A percentile compares a stretch with the other conserved stretches of the same genome.
phyloP scores from a whole-genome alignment of 2,888 invertebrate species.

The Sabatieria punctata region DNA sequence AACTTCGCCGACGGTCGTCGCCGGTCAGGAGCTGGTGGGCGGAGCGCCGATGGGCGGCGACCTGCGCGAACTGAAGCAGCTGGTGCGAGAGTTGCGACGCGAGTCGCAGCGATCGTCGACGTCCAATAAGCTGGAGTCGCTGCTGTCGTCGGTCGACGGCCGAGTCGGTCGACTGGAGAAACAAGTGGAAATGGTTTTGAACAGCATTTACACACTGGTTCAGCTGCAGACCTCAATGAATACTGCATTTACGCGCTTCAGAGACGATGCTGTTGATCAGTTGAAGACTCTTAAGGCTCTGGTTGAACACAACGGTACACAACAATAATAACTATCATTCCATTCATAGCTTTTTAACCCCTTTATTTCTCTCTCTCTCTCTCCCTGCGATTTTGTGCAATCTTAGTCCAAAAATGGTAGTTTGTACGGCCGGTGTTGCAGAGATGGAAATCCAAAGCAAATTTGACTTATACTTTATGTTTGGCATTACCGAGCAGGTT shows the following conservation, averaged over 20 bases:
- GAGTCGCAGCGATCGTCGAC: no score
- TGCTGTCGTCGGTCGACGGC: constrained; percentile 16
- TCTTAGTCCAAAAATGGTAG: no score
- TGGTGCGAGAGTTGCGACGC: constrained; percentile 10
- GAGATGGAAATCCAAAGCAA: no score
- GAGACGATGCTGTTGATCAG: constrained; percentile 11
- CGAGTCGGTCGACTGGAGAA: constrained; percentile 25
- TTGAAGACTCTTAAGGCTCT: constrained; percentile 1
- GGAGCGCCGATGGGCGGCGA: constrained; percentile 14
- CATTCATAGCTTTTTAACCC: no score
- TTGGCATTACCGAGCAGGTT: no score
- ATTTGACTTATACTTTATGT: no score
- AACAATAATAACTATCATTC: no score
- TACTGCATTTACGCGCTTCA: constrained; percentile 17
- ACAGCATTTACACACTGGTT: constrained; percentile 15
- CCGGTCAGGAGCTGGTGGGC: neutral
- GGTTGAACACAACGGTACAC: no score
- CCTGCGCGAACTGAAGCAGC: constrained; percentile 10
- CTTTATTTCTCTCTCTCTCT: no score
- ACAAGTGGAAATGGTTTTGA: constrained; percentile 14
- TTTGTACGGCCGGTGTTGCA: no score
- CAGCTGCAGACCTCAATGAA: constrained; percentile 29
- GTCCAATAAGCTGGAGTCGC: constrained; percentile 7
- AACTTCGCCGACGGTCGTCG: no score
- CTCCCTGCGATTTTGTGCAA: no score